These are phyloP conservation scores for Indicator maculatus DNA, from an alignment of 2,113 vertebrate genomes.

Conservation along the genomic window DNA sequence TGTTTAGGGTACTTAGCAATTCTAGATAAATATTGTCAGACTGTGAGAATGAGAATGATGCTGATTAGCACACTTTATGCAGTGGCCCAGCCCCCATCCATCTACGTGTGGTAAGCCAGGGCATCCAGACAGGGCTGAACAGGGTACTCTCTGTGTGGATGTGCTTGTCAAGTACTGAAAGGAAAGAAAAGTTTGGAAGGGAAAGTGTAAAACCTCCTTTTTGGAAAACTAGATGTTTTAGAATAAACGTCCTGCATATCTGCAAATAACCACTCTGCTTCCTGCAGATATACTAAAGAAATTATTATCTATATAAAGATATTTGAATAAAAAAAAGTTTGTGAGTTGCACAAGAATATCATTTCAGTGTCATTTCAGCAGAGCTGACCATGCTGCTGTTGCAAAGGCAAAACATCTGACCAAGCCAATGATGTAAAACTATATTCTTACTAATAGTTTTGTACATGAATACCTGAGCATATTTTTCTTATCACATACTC, in stretches of 20 bases:
- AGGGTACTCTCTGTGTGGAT: accelerated
- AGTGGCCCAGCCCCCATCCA: not conserved
- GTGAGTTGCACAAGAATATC: not conserved
- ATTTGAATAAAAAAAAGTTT: not conserved
- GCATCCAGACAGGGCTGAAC: not conserved
- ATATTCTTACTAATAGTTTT: not conserved
- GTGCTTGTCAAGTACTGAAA: not conserved
- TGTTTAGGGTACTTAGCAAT: not conserved
- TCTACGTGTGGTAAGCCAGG: not conserved
- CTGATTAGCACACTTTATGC: not conserved
- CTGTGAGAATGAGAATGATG: not conserved
- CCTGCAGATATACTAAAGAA: not conserved
- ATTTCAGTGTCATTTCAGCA: not conserved
- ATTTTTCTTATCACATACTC: not conserved
- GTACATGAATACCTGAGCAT: not conserved
- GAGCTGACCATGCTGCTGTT: not conserved
- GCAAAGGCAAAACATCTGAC: not conserved
- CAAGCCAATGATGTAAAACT: not conserved
- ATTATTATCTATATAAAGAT: not conserved
- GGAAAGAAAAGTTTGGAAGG: not conserved
- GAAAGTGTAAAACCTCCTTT: not conserved
- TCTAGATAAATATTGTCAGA: not conserved
- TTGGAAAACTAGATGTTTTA: not conserved
- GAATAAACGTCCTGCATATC: not conserved
- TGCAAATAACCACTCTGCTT: not conserved